Base-by-base conservation (phyloP, 2,888 invertebrate species). In the Rotaria sp. region DNA sequence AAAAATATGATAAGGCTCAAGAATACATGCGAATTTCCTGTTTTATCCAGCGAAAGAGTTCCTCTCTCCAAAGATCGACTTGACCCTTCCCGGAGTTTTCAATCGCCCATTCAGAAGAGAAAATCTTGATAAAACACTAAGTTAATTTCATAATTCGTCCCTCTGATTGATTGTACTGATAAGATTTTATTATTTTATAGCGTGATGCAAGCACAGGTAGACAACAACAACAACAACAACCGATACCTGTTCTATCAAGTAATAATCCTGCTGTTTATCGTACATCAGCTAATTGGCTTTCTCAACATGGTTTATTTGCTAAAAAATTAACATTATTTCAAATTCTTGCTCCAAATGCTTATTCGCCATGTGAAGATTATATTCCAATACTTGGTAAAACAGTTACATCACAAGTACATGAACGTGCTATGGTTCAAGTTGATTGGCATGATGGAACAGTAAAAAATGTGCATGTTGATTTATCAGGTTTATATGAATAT, bases 341-440 rank as follows among this genome's bases (percentile, higher is more conserved):
- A 88, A 90, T 91, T 18, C 88, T 91, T 84, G 89, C 91, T 21
- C 91, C 91, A 15, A 91, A 91, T 88, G 90, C 91, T 1, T 91
- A 90, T 88, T 90, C 90, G 1, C 90, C 89, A 88, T 89, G 89
- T 85, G 91, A 91, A 87, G 90, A 91, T 86, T 91, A 90, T 87
- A 89, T 91, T 26, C 91, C 91, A 11, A 90, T 91, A 52, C 90
- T 91, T 84, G 89, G 90, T 86, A 90, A 90, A 87, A 91, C 90
- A 80, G 91, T 91, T 0, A 90, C 90, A 88, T 91, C 91, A 24
- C 91, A 91, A 88, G 90, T 91, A 13, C 90, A 91, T 88, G 90
- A 90, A 90, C 90, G 89, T 88, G 90, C 91, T 26, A 91, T 91
- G 91, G 89, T 90, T 3, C 91, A 91, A 89, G 91, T 91, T 87